phyloP scores from a whole-genome alignment of 2,797 vertebrate genomes.

The Notolepis coatsorum region DNA sequence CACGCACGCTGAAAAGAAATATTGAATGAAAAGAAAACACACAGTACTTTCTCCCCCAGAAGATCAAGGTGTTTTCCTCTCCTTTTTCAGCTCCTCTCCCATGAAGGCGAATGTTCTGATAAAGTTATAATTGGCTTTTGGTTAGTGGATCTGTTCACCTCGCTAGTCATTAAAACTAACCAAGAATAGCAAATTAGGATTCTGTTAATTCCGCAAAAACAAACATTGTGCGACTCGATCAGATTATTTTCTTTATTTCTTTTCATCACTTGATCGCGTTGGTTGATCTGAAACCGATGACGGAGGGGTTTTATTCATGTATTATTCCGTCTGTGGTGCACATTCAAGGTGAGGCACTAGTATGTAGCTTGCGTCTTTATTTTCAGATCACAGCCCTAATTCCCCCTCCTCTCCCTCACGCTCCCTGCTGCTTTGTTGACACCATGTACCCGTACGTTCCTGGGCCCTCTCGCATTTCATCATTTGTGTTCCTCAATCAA shows the following conservation, averaged over 20 bases:
- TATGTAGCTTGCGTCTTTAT: slow-evolving; percentile 76
- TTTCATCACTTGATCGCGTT: slow-evolving; percentile 61
- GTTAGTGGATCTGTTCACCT: slow-evolving; percentile 76
- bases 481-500: slow-evolving; percentile 82
- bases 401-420: slow-evolving; percentile 62
- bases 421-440: slow-evolving; percentile 72
- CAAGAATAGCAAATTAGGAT: slow-evolving; percentile 86
- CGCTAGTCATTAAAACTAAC: slow-evolving; percentile 84
- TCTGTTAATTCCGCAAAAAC: slow-evolving; percentile 77
- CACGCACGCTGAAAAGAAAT: slow-evolving; percentile 66
- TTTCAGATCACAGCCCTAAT: slow-evolving; percentile 80
- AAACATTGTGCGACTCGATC: slow-evolving; percentile 71
- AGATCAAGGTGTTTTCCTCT: slow-evolving; percentile 80
- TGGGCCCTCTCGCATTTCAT: slow-evolving; percentile 76
- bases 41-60: slow-evolving; percentile 51
- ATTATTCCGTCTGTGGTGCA: slow-evolving; percentile 81
- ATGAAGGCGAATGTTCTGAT: slow-evolving; percentile 67
- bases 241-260: slow-evolving; percentile 43
- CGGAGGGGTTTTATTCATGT: slow-evolving; percentile 68
- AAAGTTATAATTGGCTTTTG: slow-evolving; percentile 84
- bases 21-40: slow-evolving; percentile 48
- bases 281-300: slow-evolving; percentile 74
- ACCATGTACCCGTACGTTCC: slow-evolving; percentile 72
- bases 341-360: slow-evolving; percentile 74
- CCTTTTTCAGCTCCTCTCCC: slow-evolving; percentile 61